Evolutionary conservation across 2,888 invertebrate genomes (phyloP).

Genomic region (Drosophila macrospina): DNA sequence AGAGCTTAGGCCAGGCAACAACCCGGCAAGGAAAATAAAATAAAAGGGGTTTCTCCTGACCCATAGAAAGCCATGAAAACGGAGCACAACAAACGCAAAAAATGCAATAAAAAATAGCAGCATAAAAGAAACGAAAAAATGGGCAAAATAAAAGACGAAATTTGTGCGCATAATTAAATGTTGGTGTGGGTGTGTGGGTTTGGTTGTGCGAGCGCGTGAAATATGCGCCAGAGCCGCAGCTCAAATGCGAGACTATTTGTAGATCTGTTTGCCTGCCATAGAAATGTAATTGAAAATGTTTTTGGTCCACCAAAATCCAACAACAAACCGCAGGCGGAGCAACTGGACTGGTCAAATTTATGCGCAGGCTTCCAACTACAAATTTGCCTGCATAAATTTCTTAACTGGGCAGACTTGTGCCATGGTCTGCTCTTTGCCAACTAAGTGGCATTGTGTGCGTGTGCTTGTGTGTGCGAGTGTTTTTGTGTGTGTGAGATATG

Average conservation of each 20-base stretch:
- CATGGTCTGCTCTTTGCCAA: constrained; percentile 41
- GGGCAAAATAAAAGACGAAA: constrained; percentile 43
- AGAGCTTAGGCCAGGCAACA: constrained; percentile 44
- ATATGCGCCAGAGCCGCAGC: constrained; percentile 31
- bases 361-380: constrained; percentile 47
- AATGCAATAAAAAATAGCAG: constrained; percentile 69
- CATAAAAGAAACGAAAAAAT: constrained; percentile 34
- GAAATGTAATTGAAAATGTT: constrained; percentile 69
- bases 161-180: constrained; percentile 72
- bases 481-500: background rate
- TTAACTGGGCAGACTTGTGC: constrained; percentile 15
- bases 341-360: constrained; percentile 53
- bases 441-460: constrained; percentile 19
- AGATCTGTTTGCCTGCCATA: constrained; percentile 48
- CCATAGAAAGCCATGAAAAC: constrained; percentile 58
- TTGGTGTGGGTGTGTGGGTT: constrained; percentile 10
- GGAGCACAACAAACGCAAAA: constrained; percentile 49
- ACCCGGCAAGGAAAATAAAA: constrained; percentile 11
- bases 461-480: constrained; percentile 17
- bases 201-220: constrained; percentile 35
- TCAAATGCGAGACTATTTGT: constrained; percentile 64
- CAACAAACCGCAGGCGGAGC: constrained; percentile 19
- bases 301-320: constrained; percentile 35
- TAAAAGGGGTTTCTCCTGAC: constrained; percentile 50
- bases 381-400: constrained; percentile 72